Conservation (phyloP, 92 coral and sea anemone genomes). For the Hydrozoanthus gracilis region DNA sequence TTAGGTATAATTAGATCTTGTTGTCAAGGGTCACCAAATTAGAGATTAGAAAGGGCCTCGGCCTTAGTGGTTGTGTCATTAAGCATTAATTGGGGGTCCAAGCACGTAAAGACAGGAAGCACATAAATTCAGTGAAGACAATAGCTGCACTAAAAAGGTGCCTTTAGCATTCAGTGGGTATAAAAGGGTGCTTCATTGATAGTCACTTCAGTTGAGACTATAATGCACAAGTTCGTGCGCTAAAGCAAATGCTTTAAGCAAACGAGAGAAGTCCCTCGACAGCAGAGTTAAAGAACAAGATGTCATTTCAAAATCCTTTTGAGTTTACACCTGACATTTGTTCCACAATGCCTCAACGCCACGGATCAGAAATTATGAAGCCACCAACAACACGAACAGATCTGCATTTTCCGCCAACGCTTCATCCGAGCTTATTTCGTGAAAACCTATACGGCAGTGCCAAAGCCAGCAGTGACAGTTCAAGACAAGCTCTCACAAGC, state of each 20-base stretch:
- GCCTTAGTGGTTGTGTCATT: conserved; percentile 94
- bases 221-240: conserved; percentile 46
- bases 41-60: conserved; percentile 87
- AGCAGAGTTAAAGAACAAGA: conserved; percentile 64
- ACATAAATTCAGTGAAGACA: conserved; percentile 92
- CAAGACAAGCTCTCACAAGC: conserved; percentile 51
- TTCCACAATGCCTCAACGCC: conserved; percentile 74
- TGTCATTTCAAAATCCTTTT: conserved; percentile 70
- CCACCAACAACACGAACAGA: conserved; percentile 57
- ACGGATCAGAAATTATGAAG: conserved; percentile 75
- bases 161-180: conserved; percentile 80
- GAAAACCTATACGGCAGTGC: conserved; percentile 44
- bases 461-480: conserved; percentile 52
- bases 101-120: conserved; percentile 97
- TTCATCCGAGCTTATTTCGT: conserved; percentile 60
- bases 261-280: conserved; percentile 17
- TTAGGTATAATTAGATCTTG: conserved; percentile 91
- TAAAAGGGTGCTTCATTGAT: conserved; percentile 72
- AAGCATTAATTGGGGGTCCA: conserved; percentile 93
- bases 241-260: conserved; percentile 35
- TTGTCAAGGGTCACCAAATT: conserved; percentile 93
- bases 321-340: conserved; percentile 74
- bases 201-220: conserved; percentile 59
- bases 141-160: conserved; percentile 83
- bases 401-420: conserved; percentile 66